Conservation (phyloP, 2,113 vertebrate species). For the Pionites leucogaster region DNA sequence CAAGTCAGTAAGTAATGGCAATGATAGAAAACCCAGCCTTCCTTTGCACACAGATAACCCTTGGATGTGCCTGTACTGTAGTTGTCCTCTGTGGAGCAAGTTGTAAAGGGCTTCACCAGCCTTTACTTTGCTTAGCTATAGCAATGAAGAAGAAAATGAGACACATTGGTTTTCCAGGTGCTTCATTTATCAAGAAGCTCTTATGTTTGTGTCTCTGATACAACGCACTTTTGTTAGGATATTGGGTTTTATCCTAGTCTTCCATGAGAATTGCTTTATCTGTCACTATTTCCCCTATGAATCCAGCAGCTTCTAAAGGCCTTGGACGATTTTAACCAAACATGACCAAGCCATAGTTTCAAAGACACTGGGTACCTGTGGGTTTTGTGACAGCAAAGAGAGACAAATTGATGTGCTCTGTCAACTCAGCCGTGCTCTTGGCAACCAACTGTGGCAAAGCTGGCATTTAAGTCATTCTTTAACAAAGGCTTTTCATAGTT, state of each 20-base stretch:
- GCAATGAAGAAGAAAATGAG: not conserved
- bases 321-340: not conserved
- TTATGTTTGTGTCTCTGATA: not conserved
- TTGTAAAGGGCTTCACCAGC: not conserved
- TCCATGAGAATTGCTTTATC: not conserved
- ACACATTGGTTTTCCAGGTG: not conserved
- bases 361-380: rapidly evolving
- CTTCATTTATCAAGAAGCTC: not conserved
- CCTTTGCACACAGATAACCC: not conserved
- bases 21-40: not conserved
- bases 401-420: not conserved
- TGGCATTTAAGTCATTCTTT: not conserved
- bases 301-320: not conserved
- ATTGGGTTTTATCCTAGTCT: not conserved
- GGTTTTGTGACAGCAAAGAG: not conserved
- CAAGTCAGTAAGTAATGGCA: not conserved
- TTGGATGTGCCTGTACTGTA: not conserved
- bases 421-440: not conserved
- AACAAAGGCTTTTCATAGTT: not conserved
- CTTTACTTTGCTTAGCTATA: not conserved
- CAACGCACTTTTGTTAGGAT: not conserved
- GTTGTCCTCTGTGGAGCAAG: not conserved
- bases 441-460: not conserved
- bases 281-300: rapidly evolving
- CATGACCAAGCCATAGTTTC: not conserved